A percentile compares a stretch with the other conserved stretches of the same genome.
These are phyloP conservation scores for Myotis planiceps DNA, from an alignment of 2,797 vertebrate genomes.

Conservation along the genomic window DNA sequence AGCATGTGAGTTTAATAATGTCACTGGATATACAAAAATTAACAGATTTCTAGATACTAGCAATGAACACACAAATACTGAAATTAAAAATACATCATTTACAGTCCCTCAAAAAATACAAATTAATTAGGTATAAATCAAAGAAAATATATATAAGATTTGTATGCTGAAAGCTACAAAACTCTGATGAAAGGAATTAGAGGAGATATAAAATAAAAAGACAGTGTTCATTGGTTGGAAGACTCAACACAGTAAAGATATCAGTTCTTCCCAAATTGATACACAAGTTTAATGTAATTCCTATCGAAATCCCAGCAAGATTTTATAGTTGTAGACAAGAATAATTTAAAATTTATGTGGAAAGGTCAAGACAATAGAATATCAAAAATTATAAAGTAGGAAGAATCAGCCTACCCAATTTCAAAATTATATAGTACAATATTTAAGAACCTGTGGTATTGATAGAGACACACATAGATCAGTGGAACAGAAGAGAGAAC, in stretches of 20 bases:
- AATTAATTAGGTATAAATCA: not conserved
- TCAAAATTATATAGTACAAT: not conserved
- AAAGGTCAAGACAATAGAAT: not conserved
- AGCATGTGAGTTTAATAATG: not conserved
- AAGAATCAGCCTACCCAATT: not conserved
- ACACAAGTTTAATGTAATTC: not conserved
- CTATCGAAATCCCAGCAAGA: conserved; percentile 31
- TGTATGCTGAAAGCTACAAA: not conserved
- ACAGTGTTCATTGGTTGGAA: not conserved
- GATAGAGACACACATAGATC: not conserved
- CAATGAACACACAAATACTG: not conserved
- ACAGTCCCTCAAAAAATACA: not conserved
- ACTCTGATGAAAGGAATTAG: not conserved
- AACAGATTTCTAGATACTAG: not conserved
- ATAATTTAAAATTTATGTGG: not conserved
- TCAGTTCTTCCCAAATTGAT: not conserved
- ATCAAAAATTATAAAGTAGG: not conserved
- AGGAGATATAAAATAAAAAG: not conserved
- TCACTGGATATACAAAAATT: not conserved
- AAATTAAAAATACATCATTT: not conserved
- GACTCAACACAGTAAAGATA: not conserved
- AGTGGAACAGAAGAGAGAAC: not conserved
- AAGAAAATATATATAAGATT: not conserved
- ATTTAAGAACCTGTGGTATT: not conserved
- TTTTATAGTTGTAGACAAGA: not conserved